phyloP scores from a whole-genome alignment of 37 sponge, comb jelly and placozoan genomes.

The Aplysina aerophoba region DNA sequence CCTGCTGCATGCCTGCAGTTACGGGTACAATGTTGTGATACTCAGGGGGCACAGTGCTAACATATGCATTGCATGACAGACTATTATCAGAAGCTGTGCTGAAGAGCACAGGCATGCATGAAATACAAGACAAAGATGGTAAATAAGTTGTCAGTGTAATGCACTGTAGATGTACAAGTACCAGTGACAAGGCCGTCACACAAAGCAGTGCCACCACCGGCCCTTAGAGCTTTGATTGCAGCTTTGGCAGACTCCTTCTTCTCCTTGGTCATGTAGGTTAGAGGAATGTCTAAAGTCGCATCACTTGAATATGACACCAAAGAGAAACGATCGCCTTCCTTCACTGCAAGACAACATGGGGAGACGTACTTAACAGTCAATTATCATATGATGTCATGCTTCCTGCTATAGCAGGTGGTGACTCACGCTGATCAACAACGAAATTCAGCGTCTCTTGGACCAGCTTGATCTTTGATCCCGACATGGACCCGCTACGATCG shows the following conservation, averaged over 20 bases:
- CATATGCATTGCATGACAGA: slow-evolving; percentile 8
- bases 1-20: slow-evolving; percentile 59
- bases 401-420: too few relatives aligned
- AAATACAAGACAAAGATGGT: neutral
- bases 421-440: slow-evolving; percentile 87
- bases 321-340: slow-evolving; percentile 76
- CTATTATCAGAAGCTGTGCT: neutral
- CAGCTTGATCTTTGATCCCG: slow-evolving; percentile 67
- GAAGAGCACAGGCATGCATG: neutral
- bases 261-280: slow-evolving; percentile 67
- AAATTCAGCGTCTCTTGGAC: slow-evolving; percentile 90
- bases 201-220: slow-evolving; percentile 77
- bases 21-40: neutral
- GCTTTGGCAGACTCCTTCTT: slow-evolving; percentile 66
- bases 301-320: slow-evolving; percentile 80
- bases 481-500: slow-evolving; percentile 91
- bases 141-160: neutral
- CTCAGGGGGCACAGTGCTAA: neutral
- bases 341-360: slow-evolving; percentile 42
- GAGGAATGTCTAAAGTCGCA: slow-evolving; percentile 58
- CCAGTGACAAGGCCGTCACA: slow-evolving; percentile 88
- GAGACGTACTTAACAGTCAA: too few relatives aligned
- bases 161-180: slow-evolving; percentile 12
- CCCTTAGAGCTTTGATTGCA: slow-evolving; percentile 50
- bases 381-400: too few relatives aligned